Conservation (phyloP, 1,140 invertebrate genomes). For the Paraescarpia echinospica region DNA sequence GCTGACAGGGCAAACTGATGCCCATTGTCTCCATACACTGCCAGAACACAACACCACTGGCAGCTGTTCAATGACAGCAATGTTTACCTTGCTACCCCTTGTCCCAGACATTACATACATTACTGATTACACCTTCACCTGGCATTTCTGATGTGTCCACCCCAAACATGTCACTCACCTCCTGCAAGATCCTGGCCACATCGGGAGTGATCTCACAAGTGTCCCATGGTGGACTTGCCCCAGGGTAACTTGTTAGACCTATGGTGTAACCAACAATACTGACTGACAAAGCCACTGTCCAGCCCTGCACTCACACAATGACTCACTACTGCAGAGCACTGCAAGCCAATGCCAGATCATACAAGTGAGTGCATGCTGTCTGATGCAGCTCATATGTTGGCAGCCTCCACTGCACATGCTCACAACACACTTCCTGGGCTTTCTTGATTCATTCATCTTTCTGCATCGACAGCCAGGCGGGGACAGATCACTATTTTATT, state of each 20-base stretch:
- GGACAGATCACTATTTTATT: not conserved
- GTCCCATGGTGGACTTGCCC: not conserved
- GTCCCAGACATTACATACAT: not conserved
- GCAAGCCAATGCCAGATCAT: not conserved
- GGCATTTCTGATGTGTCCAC: not conserved
- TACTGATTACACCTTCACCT: not conserved
- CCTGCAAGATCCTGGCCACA: not conserved
- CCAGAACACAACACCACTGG: not conserved
- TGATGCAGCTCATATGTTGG: not conserved
- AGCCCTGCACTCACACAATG: not conserved
- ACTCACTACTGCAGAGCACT: not conserved
- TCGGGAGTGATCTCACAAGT: not conserved
- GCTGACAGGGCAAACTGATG: not conserved
- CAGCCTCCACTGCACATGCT: not conserved
- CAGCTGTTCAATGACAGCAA: not conserved
- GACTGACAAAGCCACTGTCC: not conserved
- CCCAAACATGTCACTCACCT: conserved; percentile 2
- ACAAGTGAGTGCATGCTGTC: not conserved
- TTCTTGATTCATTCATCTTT: not conserved
- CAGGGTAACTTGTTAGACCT: not conserved
- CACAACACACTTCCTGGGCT: not conserved
- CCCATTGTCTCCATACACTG: not conserved
- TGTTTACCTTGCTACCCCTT: not conserved
- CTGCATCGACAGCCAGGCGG: not conserved
- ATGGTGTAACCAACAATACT: not conserved